Percentiles rank a stretch among this genome's conserved stretches.
These are phyloP conservation scores for Numenius arquata DNA, from an alignment of 2,113 vertebrate genomes.

Conservation along the genomic window DNA sequence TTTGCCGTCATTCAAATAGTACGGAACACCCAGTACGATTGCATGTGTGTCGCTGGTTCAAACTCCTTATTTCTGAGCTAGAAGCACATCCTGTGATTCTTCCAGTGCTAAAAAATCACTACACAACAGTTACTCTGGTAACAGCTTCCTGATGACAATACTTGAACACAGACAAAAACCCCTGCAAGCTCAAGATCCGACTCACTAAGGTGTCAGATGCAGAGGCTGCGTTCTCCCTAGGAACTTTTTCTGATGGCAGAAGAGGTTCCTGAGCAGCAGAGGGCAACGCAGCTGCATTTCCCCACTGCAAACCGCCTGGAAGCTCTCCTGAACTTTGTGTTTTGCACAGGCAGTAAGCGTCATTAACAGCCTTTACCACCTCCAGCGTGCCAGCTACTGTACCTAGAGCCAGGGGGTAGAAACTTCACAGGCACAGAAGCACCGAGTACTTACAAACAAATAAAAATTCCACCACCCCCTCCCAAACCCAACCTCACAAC, in stretches of 20 bases:
- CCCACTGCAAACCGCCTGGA: not conserved
- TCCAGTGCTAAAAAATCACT: not conserved
- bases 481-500: not conserved
- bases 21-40: not conserved
- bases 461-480: not conserved
- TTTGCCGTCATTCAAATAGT: not conserved
- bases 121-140: not conserved
- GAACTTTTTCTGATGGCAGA: not conserved
- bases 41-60: rapidly evolving
- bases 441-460: not conserved
- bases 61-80: not conserved
- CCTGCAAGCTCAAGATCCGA: not conserved
- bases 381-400: not conserved
- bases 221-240: rapidly evolving
- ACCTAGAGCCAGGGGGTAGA: not conserved
- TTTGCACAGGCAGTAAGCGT: not conserved
- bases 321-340: not conserved
- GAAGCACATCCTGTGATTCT: not conserved
- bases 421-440: not conserved
- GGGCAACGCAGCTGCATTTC: not conserved
- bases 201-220: not conserved
- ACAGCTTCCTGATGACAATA: not conserved
- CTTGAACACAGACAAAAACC: not conserved
- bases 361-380: not conserved
- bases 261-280: not conserved